phyloP scores from a whole-genome alignment of 2,797 vertebrate species.

The Lagocephalus sceleratus region DNA sequence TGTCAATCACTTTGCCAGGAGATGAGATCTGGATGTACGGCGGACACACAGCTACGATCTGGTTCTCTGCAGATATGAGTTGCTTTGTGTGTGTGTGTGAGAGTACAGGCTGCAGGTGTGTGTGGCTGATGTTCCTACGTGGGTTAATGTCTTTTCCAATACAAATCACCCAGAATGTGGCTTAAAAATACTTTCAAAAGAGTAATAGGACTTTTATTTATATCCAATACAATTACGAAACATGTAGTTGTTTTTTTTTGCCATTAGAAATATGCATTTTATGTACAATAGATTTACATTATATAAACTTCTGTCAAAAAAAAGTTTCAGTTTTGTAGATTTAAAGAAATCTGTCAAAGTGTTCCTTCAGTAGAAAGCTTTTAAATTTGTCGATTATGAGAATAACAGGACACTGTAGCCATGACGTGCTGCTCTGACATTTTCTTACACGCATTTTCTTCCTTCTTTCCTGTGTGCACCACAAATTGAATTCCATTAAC shows the following conservation, averaged over 20 bases:
- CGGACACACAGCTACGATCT: conserved; percentile 79
- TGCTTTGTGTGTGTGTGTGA: conserved; percentile 17
- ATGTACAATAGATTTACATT: no score
- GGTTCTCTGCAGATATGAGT: conserved; percentile 75
- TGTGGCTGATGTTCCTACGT: background rate
- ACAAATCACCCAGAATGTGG: background rate
- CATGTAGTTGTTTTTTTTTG: no score
- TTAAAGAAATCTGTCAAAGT: no score
- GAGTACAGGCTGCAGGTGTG: no score
- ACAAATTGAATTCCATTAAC: conserved; percentile 1
- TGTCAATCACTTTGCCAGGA: conserved; percentile 78
- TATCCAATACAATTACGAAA: no score
- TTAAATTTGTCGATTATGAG: no score
- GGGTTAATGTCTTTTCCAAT: background rate
- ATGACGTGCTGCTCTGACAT: background rate
- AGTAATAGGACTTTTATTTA: no score
- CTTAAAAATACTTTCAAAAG: background rate
- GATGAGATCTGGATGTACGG: conserved; percentile 81
- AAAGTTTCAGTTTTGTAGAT: no score
- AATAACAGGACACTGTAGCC: no score
- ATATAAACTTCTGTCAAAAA: no score
- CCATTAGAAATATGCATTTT: no score
- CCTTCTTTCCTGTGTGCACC: background rate
- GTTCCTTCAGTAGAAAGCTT: no score
- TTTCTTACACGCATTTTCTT: background rate